phyloP scores from a whole-genome alignment of 1,140 invertebrate genomes.

The Eriosoma lanigerum region DNA sequence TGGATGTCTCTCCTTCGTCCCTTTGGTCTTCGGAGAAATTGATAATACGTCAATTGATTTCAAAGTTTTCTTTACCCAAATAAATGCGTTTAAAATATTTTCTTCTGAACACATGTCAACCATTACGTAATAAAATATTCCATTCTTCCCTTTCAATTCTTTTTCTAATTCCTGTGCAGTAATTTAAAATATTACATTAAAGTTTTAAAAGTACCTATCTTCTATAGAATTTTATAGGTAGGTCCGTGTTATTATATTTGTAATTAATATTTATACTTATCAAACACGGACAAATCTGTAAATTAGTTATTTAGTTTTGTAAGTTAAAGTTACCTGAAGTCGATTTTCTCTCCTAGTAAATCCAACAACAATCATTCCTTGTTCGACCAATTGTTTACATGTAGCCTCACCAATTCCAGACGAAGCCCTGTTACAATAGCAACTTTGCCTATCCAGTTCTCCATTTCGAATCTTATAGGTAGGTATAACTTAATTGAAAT shows the following conservation, averaged over 20 bases:
- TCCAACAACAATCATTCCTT: constrained; percentile 62
- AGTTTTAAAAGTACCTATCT: too few relatives aligned
- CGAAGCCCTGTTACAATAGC: constrained; percentile 64
- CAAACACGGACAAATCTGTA: too few relatives aligned
- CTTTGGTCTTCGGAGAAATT: constrained; percentile 5
- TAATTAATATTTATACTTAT: too few relatives aligned
- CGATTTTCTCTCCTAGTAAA: constrained; percentile 53
- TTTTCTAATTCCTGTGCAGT: not conserved
- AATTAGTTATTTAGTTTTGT: not conserved
- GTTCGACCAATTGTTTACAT: constrained; percentile 58
- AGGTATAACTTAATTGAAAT: too few relatives aligned
- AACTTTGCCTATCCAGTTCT: constrained; percentile 61
- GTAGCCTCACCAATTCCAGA: constrained; percentile 61
- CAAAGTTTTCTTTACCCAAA: not conserved
- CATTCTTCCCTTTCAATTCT: not conserved
- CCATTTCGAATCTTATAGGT: constrained; percentile 55
- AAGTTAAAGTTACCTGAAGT: constrained; percentile 50
- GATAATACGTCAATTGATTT: constrained; percentile 1
- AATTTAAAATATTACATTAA: too few relatives aligned
- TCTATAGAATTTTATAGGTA: too few relatives aligned
- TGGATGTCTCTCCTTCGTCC: too few relatives aligned
- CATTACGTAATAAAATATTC: constrained; percentile 24
- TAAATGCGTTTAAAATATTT: constrained; percentile 1
- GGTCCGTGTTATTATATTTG: too few relatives aligned
- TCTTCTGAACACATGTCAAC: constrained; percentile 14